Conservation (phyloP, 2,797 vertebrate genomes). For the Gobionotothen gibberifrons region DNA sequence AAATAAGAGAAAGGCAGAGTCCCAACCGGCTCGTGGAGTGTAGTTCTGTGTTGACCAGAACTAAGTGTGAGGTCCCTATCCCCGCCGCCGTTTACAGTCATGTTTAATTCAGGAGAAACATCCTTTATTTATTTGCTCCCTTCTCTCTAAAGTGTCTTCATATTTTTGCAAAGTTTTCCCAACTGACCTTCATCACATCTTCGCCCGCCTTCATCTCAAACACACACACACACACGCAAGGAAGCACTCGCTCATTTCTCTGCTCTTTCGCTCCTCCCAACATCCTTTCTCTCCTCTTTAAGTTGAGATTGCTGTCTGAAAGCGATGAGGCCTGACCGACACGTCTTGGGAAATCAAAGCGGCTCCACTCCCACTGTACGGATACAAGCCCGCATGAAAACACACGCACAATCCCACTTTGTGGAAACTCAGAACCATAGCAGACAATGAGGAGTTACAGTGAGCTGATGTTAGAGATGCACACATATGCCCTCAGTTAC, state of each 20-base stretch:
- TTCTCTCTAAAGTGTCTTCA: constrained; percentile 59
- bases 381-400: constrained; percentile 40
- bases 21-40: constrained; percentile 27
- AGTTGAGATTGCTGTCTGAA: constrained; percentile 69
- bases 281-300: constrained; percentile 50
- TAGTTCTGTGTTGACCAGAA: constrained; percentile 50
- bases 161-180: constrained; percentile 60
- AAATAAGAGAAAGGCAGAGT: neutral
- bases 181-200: constrained; percentile 45
- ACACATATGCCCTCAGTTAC: constrained; percentile 36
- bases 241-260: constrained; percentile 33
- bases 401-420: constrained; percentile 32
- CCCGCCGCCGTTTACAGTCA: constrained; percentile 74
- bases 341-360: constrained; percentile 81
- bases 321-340: constrained; percentile 74
- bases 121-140: constrained; percentile 73
- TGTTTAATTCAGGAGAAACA: constrained; percentile 82
- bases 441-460: constrained; percentile 47
- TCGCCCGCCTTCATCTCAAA: neutral
- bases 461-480: constrained; percentile 31
- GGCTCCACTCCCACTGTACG: constrained; percentile 48
- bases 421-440: constrained; percentile 42
- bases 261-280: constrained; percentile 32
- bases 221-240: constrained; percentile 16
- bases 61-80: constrained; percentile 57